Conservation (phyloP, 2,113 vertebrate genomes). For the Sinosuthora webbiana region DNA sequence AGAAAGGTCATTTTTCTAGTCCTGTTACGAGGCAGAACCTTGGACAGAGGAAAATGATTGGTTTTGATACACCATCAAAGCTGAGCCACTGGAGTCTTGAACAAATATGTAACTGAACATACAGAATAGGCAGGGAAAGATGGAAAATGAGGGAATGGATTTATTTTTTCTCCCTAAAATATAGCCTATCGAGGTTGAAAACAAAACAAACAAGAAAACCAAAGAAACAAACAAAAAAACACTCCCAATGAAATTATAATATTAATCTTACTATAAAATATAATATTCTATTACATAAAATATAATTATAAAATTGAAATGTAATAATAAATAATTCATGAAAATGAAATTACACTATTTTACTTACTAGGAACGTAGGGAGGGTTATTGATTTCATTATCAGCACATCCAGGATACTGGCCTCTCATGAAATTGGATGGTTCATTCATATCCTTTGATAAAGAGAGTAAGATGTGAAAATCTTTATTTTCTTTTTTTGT, state of each 20-base stretch:
- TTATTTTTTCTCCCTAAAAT: background rate
- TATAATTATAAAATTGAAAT: background rate
- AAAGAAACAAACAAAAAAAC: background rate
- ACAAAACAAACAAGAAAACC: background rate
- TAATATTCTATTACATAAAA: background rate
- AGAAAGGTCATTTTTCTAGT: background rate
- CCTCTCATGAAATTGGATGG: constrained; percentile 80
- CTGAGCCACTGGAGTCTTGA: background rate
- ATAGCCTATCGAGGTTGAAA: background rate
- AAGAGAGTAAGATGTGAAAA: background rate
- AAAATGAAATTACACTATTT: constrained; percentile 30
- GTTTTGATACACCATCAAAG: background rate
- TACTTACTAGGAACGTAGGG: constrained; percentile 83
- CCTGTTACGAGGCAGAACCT: background rate
- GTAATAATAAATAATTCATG: background rate
- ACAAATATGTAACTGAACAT: background rate
- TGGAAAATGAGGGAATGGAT: background rate
- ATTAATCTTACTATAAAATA: background rate
- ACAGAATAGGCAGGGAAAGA: background rate
- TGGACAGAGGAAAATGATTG: background rate
- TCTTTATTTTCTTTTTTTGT: background rate
- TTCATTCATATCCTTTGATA: constrained; percentile 87
- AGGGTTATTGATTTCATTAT: constrained; percentile 82
- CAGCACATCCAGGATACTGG: constrained; percentile 76
- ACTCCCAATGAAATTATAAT: background rate